Evolutionary conservation across 1,140 invertebrate genomes (phyloP).

Genomic region (Cydia fagiglandana): DNA sequence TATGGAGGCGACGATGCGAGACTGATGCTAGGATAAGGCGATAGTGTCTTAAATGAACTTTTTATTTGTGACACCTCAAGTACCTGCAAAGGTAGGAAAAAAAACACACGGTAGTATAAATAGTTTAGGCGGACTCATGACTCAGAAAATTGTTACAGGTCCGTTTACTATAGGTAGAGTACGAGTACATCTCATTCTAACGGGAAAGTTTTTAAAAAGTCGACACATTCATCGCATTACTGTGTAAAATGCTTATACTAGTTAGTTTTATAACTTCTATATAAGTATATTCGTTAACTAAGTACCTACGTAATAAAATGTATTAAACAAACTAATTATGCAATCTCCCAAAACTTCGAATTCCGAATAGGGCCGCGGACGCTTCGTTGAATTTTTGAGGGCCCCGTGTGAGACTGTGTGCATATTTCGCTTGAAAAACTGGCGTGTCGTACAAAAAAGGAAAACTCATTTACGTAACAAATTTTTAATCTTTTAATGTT

Average conservation of each 20-base stretch:
- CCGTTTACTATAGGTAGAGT: no score
- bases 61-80: no score
- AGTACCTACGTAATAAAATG: neutral
- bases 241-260: no score
- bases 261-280: no score
- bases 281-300: neutral
- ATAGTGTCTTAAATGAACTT: neutral
- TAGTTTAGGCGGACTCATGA: no score
- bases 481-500: conserved; percentile 41
- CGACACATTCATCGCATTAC: no score
- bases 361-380: conserved; percentile 49
- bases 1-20: neutral
- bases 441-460: conserved; percentile 52
- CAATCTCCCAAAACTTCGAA: neutral
- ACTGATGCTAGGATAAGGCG: neutral
- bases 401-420: conserved; percentile 52
- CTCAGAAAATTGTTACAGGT: no score
- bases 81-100: no score
- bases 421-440: conserved; percentile 63
- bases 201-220: no score
- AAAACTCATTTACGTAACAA: conserved; percentile 60
- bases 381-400: conserved; percentile 66
- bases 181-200: no score
- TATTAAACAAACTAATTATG: neutral
- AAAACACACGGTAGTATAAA: no score